A percentile compares a stretch with the other conserved stretches of the same genome.
These are phyloP conservation scores for Chymomyza amoena DNA, from an alignment of 2,888 invertebrate species.

Conservation along the genomic window DNA sequence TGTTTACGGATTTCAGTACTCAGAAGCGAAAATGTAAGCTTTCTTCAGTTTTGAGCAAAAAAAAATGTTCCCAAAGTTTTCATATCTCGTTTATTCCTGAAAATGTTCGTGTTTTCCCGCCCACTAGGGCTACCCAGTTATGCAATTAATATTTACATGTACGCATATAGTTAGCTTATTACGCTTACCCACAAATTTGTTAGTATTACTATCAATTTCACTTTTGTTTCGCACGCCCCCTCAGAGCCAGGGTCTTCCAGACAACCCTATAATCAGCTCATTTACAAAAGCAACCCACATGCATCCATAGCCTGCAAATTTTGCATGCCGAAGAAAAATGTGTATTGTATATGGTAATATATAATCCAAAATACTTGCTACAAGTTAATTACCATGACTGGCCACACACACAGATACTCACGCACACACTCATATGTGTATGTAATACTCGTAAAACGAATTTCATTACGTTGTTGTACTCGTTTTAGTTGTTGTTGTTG, in stretches of 20 bases:
- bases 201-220: neutral
- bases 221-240: neutral
- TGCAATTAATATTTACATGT: no score
- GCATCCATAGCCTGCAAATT: neutral
- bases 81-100: no score
- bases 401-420: conserved; percentile 32
- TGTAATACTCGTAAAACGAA: conserved; percentile 34
- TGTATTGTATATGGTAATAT: neutral
- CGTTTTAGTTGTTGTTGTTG: neutral
- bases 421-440: conserved; percentile 6
- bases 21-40: no score
- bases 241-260: neutral
- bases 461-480: conserved; percentile 45
- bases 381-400: conserved; percentile 62
- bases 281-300: neutral
- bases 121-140: no score
- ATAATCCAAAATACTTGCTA: neutral
- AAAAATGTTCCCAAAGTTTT: no score
- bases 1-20: no score
- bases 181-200: neutral
- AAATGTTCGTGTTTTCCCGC: no score
- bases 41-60: no score
- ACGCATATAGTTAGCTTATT: neutral
- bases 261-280: neutral
- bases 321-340: neutral